Conservation (phyloP, 2,797 vertebrate species). For the Esox masquinongy region DNA sequence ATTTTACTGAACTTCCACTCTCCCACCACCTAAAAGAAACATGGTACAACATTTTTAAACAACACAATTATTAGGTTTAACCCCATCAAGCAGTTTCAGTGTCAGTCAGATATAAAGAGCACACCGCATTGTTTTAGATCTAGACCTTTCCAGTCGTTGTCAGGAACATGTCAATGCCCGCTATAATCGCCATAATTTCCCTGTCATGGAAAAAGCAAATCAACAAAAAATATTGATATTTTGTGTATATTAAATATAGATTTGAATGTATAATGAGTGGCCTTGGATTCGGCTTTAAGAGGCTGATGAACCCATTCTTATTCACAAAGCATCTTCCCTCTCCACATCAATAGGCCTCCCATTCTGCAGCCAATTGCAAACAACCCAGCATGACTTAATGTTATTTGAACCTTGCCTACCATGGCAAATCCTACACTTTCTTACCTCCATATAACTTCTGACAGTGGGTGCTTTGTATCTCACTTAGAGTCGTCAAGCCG, state of each 20-base stretch:
- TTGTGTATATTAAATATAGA: background rate
- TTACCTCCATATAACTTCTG: background rate
- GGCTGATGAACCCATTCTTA: background rate
- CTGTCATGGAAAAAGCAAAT: background rate
- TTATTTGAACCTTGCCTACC: background rate
- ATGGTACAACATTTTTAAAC: constrained; percentile 37
- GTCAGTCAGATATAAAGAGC: background rate
- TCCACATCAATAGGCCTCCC: background rate
- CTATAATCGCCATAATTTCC: background rate
- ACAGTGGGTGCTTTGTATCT: background rate
- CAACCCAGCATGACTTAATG: background rate
- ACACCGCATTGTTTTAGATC: background rate
- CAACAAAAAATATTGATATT: background rate
- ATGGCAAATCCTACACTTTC: background rate
- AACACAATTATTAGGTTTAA: constrained; percentile 24
- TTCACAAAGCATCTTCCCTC: background rate
- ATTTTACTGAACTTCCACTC: constrained; percentile 97
- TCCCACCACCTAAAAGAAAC: constrained; percentile 86
- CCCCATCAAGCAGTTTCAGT: background rate
- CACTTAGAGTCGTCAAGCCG: background rate
- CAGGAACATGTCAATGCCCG: background rate
- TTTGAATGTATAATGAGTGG: background rate
- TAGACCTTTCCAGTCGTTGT: background rate
- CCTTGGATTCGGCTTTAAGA: background rate
- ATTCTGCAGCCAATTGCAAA: background rate